These are phyloP conservation scores for Synanthedon formicaeformis DNA, from an alignment of 2,888 invertebrate species.

Conservation along the genomic window DNA sequence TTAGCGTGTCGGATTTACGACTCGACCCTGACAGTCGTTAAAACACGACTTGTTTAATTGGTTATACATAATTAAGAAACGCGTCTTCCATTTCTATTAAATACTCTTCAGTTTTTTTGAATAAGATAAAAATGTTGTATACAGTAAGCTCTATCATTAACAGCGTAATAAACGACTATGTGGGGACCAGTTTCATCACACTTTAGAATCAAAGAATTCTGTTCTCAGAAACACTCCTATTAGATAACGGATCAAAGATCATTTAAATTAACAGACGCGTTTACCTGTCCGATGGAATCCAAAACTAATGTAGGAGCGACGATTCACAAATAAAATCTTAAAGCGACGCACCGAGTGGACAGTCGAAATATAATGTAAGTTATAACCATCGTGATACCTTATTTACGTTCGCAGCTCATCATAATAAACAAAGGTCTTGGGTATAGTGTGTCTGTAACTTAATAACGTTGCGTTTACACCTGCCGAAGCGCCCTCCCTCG, in stretches of 20 bases:
- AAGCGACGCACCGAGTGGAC: conserved; percentile 5
- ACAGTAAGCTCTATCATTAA: conserved; percentile 42
- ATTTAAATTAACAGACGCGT: conserved; percentile 46
- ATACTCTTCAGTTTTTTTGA: background rate
- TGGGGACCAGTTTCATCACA: conserved; percentile 32
- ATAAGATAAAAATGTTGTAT: conserved; percentile 23
- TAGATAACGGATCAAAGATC: conserved; percentile 56
- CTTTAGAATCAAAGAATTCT: conserved; percentile 37
- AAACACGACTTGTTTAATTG: too few species aligned
- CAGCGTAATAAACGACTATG: conserved; percentile 36
- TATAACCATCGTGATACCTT: conserved; percentile 31
- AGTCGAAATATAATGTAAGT: conserved; percentile 9
- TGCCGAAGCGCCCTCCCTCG: conserved; percentile 37
- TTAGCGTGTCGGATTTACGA: too few species aligned
- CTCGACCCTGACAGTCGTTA: too few species aligned
- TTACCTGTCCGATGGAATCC: conserved; percentile 24
- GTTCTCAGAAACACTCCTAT: conserved; percentile 53
- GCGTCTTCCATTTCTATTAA: background rate
- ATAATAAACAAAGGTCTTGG: conserved; percentile 39
- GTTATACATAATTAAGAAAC: background rate
- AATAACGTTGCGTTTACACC: conserved; percentile 50
- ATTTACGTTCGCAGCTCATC: conserved; percentile 33
- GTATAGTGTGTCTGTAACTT: conserved; percentile 49
- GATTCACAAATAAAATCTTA: conserved; percentile 15
- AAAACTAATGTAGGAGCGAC: conserved; percentile 10